Percentiles rank a stretch among this genome's conserved stretches.
Evolutionary conservation across 2,797 vertebrate species (phyloP).

Genomic region (Gymnocypris eckloni): DNA sequence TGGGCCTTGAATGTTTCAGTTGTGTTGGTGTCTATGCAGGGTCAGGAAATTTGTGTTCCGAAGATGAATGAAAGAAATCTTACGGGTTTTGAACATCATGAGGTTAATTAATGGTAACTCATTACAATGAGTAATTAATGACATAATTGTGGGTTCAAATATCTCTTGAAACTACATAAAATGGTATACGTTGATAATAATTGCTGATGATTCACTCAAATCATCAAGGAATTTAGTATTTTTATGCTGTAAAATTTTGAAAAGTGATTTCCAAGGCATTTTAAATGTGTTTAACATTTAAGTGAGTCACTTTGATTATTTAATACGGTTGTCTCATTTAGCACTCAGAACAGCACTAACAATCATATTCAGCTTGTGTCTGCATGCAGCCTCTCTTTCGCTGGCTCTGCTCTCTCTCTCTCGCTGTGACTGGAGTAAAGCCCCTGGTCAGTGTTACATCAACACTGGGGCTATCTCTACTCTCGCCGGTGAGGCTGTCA

Average conservation of each 20-base stretch:
- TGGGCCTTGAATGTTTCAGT: background rate
- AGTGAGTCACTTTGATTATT: background rate
- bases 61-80: background rate
- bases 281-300: background rate
- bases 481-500: slow-evolving; percentile 61
- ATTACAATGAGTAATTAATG: background rate
- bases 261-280: background rate
- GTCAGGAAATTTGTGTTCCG: background rate
- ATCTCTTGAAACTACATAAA: background rate
- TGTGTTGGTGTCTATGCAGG: background rate
- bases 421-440: slow-evolving; percentile 17
- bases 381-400: background rate
- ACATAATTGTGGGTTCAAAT: background rate
- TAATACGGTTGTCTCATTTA: background rate
- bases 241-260: background rate
- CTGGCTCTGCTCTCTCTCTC: background rate
- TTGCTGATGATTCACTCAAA: background rate
- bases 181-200: background rate
- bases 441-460: slow-evolving; percentile 72
- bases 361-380: background rate
- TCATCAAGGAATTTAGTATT: background rate
- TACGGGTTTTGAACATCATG: background rate
- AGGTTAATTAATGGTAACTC: background rate
- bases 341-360: background rate
- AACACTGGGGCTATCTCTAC: slow-evolving; percentile 52